Conservation (phyloP, 2,888 invertebrate species). For the Chirona hameri region DNA sequence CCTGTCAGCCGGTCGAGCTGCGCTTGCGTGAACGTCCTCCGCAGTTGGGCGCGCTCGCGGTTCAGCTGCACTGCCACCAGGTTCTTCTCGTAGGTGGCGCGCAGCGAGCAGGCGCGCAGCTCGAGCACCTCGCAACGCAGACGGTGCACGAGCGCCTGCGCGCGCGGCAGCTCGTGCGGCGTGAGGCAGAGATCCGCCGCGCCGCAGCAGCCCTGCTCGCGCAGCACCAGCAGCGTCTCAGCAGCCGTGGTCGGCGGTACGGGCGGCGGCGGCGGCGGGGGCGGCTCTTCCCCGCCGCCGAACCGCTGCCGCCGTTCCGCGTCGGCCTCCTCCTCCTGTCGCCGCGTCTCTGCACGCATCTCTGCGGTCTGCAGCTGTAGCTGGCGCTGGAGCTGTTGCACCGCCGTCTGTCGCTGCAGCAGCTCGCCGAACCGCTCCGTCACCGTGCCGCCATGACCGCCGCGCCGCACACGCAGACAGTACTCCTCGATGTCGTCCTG, state of each 20-base stretch:
- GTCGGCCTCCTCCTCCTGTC: background rate
- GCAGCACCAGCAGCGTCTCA: background rate
- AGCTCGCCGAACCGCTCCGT: background rate
- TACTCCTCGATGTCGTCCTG: constrained; percentile 8
- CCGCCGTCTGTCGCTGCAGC: background rate
- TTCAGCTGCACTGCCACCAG: background rate
- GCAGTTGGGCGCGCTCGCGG: background rate
- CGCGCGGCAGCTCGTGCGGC: background rate
- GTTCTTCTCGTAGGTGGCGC: background rate
- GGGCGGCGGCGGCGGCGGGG: background rate
- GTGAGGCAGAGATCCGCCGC: background rate
- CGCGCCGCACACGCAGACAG: background rate
- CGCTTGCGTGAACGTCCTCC: background rate
- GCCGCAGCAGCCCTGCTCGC: background rate
- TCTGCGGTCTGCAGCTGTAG: background rate
- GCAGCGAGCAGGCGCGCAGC: background rate
- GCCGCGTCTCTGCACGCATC: background rate
- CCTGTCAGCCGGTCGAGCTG: background rate
- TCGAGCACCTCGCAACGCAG: constrained; percentile 25
- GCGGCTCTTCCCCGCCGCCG: background rate
- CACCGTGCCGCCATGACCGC: background rate
- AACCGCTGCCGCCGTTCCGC: background rate
- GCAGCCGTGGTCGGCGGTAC: background rate
- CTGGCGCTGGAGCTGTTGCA: background rate
- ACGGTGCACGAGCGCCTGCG: background rate